phyloP scores from a whole-genome alignment of 2,113 vertebrate genomes.

The Falco punctatus region DNA sequence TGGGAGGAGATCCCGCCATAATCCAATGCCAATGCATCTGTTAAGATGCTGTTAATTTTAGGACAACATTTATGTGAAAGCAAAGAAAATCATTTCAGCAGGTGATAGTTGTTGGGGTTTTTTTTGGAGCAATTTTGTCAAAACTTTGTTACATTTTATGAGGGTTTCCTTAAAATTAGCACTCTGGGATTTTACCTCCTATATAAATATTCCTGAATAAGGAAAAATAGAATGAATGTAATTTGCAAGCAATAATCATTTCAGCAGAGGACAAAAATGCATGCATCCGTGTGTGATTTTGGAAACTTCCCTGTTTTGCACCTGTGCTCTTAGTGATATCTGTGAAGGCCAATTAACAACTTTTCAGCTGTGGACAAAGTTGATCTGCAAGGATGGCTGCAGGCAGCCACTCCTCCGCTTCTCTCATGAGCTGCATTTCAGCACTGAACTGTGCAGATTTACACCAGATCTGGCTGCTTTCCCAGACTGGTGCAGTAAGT shows the following conservation, averaged over 20 bases:
- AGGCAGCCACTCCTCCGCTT: background rate
- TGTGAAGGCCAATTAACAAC: background rate
- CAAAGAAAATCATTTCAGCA: background rate
- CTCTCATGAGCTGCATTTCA: background rate
- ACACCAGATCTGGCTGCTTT: background rate
- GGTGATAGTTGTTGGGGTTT: background rate
- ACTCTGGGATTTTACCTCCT: background rate
- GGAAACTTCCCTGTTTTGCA: background rate
- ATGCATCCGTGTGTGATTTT: background rate
- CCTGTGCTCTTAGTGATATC: background rate
- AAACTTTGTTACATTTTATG: background rate
- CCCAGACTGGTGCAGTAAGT: background rate
- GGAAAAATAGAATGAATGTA: background rate
- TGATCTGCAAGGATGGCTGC: background rate
- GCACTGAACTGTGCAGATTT: background rate
- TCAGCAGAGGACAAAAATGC: background rate
- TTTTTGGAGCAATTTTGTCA: background rate
- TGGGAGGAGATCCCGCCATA: background rate
- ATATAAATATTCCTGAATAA: background rate
- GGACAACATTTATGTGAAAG: background rate
- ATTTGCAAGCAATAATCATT: background rate
- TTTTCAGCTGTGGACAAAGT: background rate
- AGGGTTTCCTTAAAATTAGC: background rate
- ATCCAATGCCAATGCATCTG: background rate
- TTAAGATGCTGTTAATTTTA: constrained; percentile 22